Evolutionary conservation across 2,888 invertebrate genomes (phyloP), one percentile per base, ranked within the genome.

Genomic region (Tenthredo distinguenda): DNA sequence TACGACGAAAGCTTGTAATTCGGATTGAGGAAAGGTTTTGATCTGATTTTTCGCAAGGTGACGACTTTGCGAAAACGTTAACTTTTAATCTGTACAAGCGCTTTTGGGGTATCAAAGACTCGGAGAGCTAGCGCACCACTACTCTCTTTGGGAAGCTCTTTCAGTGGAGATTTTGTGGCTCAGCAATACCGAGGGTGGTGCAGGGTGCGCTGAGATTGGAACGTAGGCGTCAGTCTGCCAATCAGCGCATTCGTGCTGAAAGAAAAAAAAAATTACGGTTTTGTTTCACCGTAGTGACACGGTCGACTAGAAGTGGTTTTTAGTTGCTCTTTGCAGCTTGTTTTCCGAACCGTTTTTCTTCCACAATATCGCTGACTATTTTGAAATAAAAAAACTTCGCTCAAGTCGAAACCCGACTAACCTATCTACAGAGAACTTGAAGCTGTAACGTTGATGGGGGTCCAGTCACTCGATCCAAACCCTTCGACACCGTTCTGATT

Each of bases 51-150:
- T 50, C 55, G 26, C 2, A n/a, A 34, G 31, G 34, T 55, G 55
- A 77, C 31, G 31, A 77, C 77, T 77, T 77, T 37, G 58, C n/a
- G 58, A 81, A 62, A 62, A 21, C 62, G 81, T 81, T 81, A 58
- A 81, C 58, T 81, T 81, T 62, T 62, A 62, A 81, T 81, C 81
- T 62, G 62, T 62, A 81, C 62, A 81, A 81, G 62, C 81, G 21
- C 62, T 81, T n/a, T 37, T 40, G 31, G 62, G 81, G 43, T 81
- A 81, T 81, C 81, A 81, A 81, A 81, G 81, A 40, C 40, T 26
- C 21, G 37, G 37, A n/a, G 18, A 58, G 58, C 18, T 40, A 40
- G 62, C n/a, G 21, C 6, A 10, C 37, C 31, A 40, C 37, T 40
- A 72, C 58, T 15, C 58, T 62, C 58, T 81, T 81, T 62, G 81